Base-by-base conservation (phyloP, 2,113 vertebrate species). In the Dissostichus mawsoni region DNA sequence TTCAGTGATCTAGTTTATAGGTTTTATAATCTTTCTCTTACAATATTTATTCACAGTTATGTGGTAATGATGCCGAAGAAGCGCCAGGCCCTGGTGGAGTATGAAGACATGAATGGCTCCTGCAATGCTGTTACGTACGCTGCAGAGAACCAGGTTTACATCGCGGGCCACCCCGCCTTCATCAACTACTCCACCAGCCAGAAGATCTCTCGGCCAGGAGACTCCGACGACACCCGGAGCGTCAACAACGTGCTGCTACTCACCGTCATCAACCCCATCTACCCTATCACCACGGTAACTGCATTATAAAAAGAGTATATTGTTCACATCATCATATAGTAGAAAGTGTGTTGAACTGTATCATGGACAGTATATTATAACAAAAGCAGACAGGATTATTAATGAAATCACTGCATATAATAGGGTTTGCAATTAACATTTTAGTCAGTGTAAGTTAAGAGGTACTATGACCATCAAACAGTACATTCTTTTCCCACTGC, bases 31-130 rank as follows among this genome's bases (percentile, higher is more conserved):
- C 47, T 47, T 50, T 5, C 44, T 50, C 47, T 45, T 56, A 2
- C 25, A 16, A 10, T 18, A 25, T 52, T 36, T 63, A 0, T 59
- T 5, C 53, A 1, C 76, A 99, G 97, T 85, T 99, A 96, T 62
- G 98, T 98, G 80, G 98, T 99, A 78, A 97, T 99, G 92, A 99
- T 99, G 98, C 97, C 97, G 1, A 99, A 99, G 93, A 99, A 99
- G 85, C 93, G 98, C 0, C 98, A 99, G 80, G 98, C 98, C 0
- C 88, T 99, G 86, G 98, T 98, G 80, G 98, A 99, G 86, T 99
- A 97, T 3, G 97, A 99, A 88, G 97, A 99, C 68, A 94, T 97
- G 75, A 94, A 96, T 1, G 96, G 97, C 5, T 97, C 98, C 55
- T 96, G 96, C 83, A 98, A 96, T 0, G 97, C 97, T 0, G 98